Conservation (phyloP, 2,113 vertebrate species). For the Pampusana beccarii region DNA sequence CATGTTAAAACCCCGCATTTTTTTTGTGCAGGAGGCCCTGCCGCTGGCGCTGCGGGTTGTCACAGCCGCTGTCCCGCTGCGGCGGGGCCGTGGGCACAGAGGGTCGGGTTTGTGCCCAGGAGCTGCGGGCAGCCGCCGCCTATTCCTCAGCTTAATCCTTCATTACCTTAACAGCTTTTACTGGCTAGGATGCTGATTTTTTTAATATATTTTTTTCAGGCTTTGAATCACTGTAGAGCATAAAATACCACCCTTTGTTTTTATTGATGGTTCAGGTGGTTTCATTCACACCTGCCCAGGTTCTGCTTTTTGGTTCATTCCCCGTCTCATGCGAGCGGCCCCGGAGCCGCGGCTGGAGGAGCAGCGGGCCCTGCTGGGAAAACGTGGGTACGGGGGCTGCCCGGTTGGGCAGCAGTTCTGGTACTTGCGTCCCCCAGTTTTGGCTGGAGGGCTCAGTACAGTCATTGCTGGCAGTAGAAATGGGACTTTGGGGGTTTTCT, state of each 20-base stretch:
- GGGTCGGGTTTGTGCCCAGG: neutral
- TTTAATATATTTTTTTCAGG: too few species aligned
- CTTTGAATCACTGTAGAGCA: neutral
- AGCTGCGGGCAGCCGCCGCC: neutral
- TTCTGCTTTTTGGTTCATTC: neutral
- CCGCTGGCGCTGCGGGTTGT: neutral
- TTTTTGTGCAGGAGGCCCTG: neutral
- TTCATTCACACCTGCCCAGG: neutral
- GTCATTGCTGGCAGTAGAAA: neutral
- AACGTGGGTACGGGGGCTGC: neutral
- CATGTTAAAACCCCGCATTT: neutral
- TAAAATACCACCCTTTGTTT: neutral
- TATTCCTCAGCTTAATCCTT: neutral
- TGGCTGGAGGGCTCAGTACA: neutral
- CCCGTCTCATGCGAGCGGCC: neutral
- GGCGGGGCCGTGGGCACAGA: neutral
- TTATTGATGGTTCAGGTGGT: neutral
- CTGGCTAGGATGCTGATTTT: neutral
- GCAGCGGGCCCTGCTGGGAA: neutral
- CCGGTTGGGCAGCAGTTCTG: neutral
- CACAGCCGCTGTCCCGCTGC: neutral
- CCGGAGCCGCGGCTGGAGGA: neutral
- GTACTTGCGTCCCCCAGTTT: neutral
- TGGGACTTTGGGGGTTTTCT: neutral
- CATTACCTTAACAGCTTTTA: constrained; percentile 8